These are phyloP conservation scores for Leptinotarsa rubiginosa DNA, from an alignment of 2,888 invertebrate genomes.

Conservation along the genomic window DNA sequence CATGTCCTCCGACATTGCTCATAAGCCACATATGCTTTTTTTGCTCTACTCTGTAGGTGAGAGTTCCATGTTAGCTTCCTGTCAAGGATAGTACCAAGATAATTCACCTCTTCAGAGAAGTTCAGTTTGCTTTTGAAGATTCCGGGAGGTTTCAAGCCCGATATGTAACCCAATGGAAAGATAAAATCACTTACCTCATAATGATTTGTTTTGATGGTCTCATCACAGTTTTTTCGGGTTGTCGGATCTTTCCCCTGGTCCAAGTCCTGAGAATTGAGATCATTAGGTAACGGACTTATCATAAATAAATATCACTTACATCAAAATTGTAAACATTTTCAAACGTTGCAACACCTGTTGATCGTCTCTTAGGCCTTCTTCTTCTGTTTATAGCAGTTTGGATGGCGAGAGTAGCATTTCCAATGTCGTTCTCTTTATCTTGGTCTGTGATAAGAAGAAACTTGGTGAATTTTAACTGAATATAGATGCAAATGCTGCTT, in stretches of 20 bases:
- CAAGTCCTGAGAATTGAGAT: constrained; percentile 71
- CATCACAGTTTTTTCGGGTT: constrained; percentile 65
- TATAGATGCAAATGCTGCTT: neutral
- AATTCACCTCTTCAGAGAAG: too few relatives aligned
- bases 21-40: too few relatives aligned
- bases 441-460: constrained; percentile 70
- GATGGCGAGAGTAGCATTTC: constrained; percentile 83
- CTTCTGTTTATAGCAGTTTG: constrained; percentile 91
- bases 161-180: neutral
- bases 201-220: constrained; percentile 62
- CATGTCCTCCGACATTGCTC: too few relatives aligned
- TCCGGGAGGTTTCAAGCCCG: too few relatives aligned
- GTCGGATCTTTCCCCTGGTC: constrained; percentile 76
- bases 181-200: constrained; percentile 67
- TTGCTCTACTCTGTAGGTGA: too few relatives aligned
- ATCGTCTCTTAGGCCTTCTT: constrained; percentile 90
- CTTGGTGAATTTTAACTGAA: neutral
- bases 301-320: constrained; percentile 70
- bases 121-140: too few relatives aligned
- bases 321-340: constrained; percentile 81
- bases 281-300: neutral
- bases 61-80: too few relatives aligned
- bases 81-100: too few relatives aligned
- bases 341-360: constrained; percentile 93
- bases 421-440: constrained; percentile 85